These are phyloP conservation scores for Felis catus DNA, from an alignment of 2,113 vertebrate species.

Conservation along the genomic window DNA sequence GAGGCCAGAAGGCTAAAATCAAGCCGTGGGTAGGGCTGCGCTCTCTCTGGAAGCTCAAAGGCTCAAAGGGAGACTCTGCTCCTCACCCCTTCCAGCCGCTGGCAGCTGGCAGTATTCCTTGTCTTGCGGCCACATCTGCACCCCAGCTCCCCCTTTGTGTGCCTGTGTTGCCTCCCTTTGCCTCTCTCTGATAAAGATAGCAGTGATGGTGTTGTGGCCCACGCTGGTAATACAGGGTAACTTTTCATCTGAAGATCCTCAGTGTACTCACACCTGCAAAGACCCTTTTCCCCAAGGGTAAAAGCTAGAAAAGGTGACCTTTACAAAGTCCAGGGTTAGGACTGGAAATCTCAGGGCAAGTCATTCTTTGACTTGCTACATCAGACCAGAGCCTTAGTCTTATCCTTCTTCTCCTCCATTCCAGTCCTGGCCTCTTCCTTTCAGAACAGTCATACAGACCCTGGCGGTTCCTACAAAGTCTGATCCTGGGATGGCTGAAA, in stretches of 20 bases:
- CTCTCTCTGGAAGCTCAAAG: background rate
- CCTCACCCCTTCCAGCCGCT: background rate
- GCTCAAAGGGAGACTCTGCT: background rate
- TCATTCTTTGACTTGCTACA: background rate
- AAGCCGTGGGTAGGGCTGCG: background rate
- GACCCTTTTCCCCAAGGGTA: background rate
- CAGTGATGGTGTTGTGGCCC: background rate
- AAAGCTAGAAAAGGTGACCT: background rate
- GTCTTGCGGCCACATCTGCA: background rate
- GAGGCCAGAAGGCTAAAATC: background rate
- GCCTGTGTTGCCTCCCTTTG: background rate
- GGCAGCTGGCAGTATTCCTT: background rate
- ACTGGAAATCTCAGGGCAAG: background rate
- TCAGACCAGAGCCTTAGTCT: background rate
- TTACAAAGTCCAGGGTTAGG: background rate
- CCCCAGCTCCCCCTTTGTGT: background rate
- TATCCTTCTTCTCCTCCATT: background rate
- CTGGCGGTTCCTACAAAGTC: background rate
- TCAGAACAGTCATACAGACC: background rate
- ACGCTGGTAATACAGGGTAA: background rate
- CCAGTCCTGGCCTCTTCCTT: background rate
- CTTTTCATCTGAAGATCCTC: background rate
- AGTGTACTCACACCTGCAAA: background rate
- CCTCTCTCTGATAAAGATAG: background rate
- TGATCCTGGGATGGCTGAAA: background rate